These are phyloP conservation scores for Terebella lapidaria DNA, from an alignment of 2,888 invertebrate genomes.

Conservation along the genomic window DNA sequence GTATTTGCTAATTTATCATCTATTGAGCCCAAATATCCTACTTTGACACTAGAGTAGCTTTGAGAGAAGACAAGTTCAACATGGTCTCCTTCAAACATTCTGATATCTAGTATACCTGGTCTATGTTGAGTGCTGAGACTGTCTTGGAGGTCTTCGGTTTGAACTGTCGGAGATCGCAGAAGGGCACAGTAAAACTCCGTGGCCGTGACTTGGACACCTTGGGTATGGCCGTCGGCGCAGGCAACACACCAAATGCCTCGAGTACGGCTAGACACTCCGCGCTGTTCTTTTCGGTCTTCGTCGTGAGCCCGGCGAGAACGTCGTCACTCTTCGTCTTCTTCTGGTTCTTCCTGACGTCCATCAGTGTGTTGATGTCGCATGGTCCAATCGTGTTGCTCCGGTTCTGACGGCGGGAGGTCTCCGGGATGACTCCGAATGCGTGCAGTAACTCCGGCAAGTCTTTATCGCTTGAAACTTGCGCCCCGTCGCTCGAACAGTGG, in stretches of 20 bases:
- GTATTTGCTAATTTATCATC: too few relatives aligned
- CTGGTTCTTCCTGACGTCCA: background rate
- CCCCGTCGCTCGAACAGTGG: background rate
- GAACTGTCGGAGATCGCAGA: background rate
- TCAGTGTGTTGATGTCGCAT: background rate
- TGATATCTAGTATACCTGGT: too few relatives aligned
- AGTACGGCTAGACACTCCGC: background rate
- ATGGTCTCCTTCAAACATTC: too few relatives aligned
- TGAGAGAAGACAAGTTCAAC: too few relatives aligned
- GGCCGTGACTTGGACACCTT: background rate
- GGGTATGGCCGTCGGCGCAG: too few relatives aligned
- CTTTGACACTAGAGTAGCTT: too few relatives aligned
- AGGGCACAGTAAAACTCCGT: background rate
- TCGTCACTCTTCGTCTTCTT: background rate
- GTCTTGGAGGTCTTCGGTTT: conserved; percentile 43
- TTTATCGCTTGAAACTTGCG: background rate
- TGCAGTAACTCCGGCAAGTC: background rate
- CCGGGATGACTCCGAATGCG: background rate
- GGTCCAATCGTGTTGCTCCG: background rate
- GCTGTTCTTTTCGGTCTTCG: background rate
- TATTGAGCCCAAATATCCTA: too few relatives aligned
- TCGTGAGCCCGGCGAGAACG: background rate
- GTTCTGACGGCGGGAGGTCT: background rate
- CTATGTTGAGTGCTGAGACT: conserved; percentile 54
- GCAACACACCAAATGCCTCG: background rate